Conservation (phyloP, 2,113 vertebrate genomes). For the Leptobrachium ailaonicum region DNA sequence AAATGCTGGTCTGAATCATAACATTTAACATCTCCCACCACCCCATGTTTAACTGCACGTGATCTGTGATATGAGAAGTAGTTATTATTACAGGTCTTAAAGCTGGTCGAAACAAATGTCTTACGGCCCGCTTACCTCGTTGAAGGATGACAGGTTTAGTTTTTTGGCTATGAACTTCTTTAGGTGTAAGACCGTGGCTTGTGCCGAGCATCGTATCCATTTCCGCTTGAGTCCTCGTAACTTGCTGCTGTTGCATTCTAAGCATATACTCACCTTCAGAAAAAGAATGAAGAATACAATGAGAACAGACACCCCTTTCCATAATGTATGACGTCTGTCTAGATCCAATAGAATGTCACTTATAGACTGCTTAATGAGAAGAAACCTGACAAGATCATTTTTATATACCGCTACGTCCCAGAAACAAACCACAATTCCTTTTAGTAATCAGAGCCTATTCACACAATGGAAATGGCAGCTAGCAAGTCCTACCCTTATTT, state of each 20-base stretch:
- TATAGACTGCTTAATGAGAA: not conserved
- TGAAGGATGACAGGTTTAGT: conserved; percentile 96
- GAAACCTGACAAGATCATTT: not conserved
- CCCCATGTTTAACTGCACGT: no score
- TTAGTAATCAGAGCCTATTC: no score
- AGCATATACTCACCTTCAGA: conserved; percentile 92
- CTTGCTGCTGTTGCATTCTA: conserved; percentile 99
- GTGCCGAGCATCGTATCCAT: conserved; percentile 98
- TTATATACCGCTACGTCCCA: not conserved
- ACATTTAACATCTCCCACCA: no score
- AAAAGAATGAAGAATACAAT: conserved; percentile 8
- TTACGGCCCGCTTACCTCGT: conserved; percentile 78
- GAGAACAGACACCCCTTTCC: conserved; percentile 24
- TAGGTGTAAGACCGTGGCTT: conserved; percentile 95
- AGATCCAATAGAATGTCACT: conserved; percentile 12
- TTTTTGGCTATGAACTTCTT: conserved; percentile 99
- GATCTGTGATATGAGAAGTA: no score
- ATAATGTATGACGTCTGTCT: not conserved
- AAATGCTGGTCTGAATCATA: no score
- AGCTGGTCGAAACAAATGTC: no score
- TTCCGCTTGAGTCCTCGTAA: conserved; percentile 93
- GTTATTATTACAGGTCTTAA: no score
- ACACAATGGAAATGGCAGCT: not conserved
- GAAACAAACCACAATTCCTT: not conserved
- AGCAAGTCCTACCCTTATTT: no score